phyloP scores from a whole-genome alignment of 1,140 invertebrate species.

The Scylla paramamosain region DNA sequence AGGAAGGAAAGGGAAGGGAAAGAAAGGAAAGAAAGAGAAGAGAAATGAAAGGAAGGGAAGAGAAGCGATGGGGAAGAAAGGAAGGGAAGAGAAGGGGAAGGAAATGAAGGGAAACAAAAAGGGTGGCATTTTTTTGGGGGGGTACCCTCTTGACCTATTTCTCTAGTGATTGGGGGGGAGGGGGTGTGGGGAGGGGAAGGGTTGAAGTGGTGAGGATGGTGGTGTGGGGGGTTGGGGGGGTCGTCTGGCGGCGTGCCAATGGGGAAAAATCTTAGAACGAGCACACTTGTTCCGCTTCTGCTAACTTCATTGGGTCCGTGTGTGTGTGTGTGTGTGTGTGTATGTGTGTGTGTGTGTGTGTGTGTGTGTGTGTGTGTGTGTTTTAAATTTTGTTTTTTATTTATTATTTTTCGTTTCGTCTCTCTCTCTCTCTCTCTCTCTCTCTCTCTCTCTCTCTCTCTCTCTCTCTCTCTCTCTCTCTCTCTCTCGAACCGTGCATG shows the following conservation, averaged over 20 bases:
- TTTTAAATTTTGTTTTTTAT: neutral
- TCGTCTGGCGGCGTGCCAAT: neutral
- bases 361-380: neutral
- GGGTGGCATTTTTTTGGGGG: neutral
- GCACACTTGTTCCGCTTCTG: neutral
- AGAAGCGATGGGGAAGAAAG: neutral
- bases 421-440: slow-evolving; percentile 51
- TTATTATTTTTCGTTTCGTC: neutral
- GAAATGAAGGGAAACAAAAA: neutral
- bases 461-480: slow-evolving; percentile 51
- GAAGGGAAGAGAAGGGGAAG: neutral
- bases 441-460: slow-evolving; percentile 56
- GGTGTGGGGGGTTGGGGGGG: neutral
- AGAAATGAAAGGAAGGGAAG: neutral
- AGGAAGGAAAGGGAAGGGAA: neutral
- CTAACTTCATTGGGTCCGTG: neutral
- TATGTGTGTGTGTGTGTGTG: slow-evolving; percentile 5
- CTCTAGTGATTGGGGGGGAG: neutral
- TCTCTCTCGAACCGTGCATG: neutral
- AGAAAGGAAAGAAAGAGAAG: neutral
- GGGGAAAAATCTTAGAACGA: neutral
- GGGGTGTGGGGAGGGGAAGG: neutral
- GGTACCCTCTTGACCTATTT: neutral
- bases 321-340: slow-evolving; percentile 3
- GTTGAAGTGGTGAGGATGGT: neutral